Conservation (phyloP, 2,888 invertebrate genomes). For the Cheilosia vernalis region DNA sequence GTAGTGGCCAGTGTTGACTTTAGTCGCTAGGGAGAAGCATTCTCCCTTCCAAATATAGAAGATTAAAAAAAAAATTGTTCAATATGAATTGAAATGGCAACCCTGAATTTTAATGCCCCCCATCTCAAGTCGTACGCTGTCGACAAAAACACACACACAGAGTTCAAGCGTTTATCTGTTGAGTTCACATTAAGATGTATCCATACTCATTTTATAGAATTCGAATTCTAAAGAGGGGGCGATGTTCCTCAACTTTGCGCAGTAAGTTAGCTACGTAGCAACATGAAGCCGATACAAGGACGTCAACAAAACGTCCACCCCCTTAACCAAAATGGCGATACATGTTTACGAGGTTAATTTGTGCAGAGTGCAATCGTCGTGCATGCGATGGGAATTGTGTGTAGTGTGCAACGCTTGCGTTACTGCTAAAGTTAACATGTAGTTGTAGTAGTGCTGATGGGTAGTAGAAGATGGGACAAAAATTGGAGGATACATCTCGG, state of each 20-base stretch:
- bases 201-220: not conserved
- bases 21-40: no score
- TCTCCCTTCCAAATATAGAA: no score
- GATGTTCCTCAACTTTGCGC: conserved; percentile 55
- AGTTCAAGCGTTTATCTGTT: conserved; percentile 31
- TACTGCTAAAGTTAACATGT: conserved; percentile 34
- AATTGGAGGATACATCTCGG: not conserved
- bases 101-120: not conserved
- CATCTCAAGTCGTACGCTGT: conserved; percentile 5
- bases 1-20: no score
- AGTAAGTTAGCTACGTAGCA: conserved; percentile 38
- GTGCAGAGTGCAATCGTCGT: conserved; percentile 49
- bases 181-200: conserved; percentile 14
- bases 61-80: no score
- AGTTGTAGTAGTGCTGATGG: not conserved
- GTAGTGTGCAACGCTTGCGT: conserved; percentile 51
- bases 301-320: conserved; percentile 36
- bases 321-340: conserved; percentile 1
- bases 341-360: conserved; percentile 74
- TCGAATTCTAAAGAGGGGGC: not conserved
- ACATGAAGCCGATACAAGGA: conserved; percentile 46
- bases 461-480: conserved; percentile 10
- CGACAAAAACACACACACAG: conserved; percentile 15
- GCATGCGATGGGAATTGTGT: conserved; percentile 14
- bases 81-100: not conserved